Conservation (phyloP, 1,140 invertebrate genomes). For the Rhagoletis zephyria region DNA sequence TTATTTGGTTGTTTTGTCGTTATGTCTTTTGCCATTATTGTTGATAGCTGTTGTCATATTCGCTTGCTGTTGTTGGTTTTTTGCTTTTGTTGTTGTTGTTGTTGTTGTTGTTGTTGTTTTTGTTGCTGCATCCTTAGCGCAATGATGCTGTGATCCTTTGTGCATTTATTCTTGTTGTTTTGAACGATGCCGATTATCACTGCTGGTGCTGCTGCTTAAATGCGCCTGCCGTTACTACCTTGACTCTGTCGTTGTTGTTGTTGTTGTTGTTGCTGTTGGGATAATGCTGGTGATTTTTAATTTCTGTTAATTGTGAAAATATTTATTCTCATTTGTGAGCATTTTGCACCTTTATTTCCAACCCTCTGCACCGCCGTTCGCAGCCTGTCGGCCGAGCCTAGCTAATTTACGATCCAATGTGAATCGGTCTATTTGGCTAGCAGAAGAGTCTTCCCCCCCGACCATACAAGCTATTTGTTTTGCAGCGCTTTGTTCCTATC, state of each 20-base stretch:
- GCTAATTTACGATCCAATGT: conserved; percentile 41
- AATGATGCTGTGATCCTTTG: too few species aligned
- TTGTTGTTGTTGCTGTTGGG: not conserved
- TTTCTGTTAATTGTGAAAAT: conserved; percentile 56
- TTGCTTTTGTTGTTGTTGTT: too few species aligned
- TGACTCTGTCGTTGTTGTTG: not conserved
- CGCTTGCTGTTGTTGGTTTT: not conserved
- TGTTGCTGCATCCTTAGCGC: not conserved
- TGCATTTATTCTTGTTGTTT: too few species aligned
- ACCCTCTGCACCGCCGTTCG: not conserved
- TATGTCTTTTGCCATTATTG: conserved; percentile 45
- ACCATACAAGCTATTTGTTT: not conserved
- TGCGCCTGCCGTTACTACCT: not conserved
- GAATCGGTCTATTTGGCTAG: not conserved
- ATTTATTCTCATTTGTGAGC: conserved; percentile 56
- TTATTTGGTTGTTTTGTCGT: conserved; percentile 1
- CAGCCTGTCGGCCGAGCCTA: not conserved
- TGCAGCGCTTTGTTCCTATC: not conserved
- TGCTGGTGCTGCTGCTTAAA: not conserved
- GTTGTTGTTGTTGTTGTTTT: too few species aligned
- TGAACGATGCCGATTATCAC: too few species aligned
- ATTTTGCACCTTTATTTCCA: conserved; percentile 55
- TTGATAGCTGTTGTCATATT: conserved; percentile 10
- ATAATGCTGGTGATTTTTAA: conserved; percentile 54
- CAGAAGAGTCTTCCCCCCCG: not conserved